Percentiles rank a stretch among this genome's conserved stretches.
phyloP scores from a whole-genome alignment of 1,140 invertebrate genomes.

The Euborellia annulipes region DNA sequence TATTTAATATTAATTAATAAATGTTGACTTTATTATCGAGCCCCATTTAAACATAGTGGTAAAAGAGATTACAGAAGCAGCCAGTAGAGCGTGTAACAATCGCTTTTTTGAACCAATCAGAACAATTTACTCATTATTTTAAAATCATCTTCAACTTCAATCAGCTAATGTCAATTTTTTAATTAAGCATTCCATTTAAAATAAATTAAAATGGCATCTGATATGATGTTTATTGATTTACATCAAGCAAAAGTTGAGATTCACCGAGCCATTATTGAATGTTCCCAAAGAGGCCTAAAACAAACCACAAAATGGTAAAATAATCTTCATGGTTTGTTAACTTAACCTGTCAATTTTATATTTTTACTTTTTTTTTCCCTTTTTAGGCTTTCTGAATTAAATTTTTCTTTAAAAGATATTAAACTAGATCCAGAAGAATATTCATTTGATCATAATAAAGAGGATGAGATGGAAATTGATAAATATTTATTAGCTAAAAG shows the following conservation, averaged over 20 bases:
- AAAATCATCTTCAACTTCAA: no score
- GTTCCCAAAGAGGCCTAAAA: constrained; percentile 47
- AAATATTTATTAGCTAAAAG: constrained; percentile 67
- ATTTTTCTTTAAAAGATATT: constrained; percentile 52
- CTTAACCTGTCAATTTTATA: background rate
- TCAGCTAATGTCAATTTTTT: no score
- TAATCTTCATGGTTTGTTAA: background rate
- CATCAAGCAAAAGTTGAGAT: constrained; percentile 43
- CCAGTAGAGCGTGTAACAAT: no score
- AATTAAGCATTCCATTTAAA: no score
- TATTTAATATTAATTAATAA: no score
- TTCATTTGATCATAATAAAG: constrained; percentile 24
- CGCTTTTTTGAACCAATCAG: no score
- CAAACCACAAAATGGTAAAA: constrained; percentile 60
- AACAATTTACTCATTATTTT: no score
- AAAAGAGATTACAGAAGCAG: no score
- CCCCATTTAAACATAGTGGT: no score
- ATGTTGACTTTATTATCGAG: no score
- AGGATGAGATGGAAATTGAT: constrained; percentile 42
- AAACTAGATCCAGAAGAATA: constrained; percentile 31
- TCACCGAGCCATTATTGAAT: constrained; percentile 45
- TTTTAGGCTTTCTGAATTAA: constrained; percentile 61
- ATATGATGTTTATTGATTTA: constrained; percentile 16
- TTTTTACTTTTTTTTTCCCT: background rate
- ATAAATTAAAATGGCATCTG: background rate